Percentiles rank a stretch among this genome's conserved stretches.
Evolutionary conservation across 2,888 invertebrate genomes (phyloP).

Genomic region (Andricus quercusramuli): DNA sequence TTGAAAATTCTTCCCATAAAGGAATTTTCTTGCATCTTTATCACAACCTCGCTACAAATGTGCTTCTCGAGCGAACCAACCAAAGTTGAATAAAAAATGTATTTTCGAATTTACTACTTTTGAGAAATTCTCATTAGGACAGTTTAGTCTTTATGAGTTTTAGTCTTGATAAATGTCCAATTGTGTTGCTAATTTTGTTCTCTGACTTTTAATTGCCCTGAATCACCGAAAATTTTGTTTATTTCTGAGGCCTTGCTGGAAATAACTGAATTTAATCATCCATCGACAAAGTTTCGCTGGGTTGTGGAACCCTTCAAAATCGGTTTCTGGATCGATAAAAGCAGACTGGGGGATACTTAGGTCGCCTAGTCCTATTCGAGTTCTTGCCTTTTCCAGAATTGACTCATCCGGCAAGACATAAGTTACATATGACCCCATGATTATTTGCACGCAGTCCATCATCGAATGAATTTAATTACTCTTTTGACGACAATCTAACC

Average conservation of each 20-base stretch:
- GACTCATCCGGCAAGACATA: constrained; percentile 4
- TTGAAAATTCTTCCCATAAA: not conserved
- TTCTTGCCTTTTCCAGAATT: constrained; percentile 13
- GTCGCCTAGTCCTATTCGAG: not conserved
- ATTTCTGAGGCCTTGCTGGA: constrained; percentile 9
- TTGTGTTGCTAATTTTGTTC: not conserved
- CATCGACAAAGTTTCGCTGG: constrained; percentile 30
- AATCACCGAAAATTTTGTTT: constrained; percentile 11
- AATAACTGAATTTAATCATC: constrained; percentile 33
- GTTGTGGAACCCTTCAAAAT: constrained; percentile 30
- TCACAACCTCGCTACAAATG: too few relatives aligned
- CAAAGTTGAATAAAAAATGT: not conserved
- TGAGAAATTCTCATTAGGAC: not conserved
- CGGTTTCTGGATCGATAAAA: constrained; percentile 37
- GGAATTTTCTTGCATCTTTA: not conserved
- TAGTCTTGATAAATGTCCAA: not conserved
- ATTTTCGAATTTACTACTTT: not conserved
- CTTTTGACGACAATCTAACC: not conserved
- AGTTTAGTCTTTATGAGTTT: not conserved
- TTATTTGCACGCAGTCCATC: constrained; percentile 2
- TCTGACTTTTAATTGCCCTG: constrained; percentile 20
- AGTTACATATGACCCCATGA: not conserved
- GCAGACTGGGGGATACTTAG: constrained; percentile 17
- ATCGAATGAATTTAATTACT: constrained; percentile 4
- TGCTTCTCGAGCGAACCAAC: not conserved